Evolutionary conservation across 1,140 invertebrate genomes (phyloP).

Genomic region (Euura saliciscinereae): DNA sequence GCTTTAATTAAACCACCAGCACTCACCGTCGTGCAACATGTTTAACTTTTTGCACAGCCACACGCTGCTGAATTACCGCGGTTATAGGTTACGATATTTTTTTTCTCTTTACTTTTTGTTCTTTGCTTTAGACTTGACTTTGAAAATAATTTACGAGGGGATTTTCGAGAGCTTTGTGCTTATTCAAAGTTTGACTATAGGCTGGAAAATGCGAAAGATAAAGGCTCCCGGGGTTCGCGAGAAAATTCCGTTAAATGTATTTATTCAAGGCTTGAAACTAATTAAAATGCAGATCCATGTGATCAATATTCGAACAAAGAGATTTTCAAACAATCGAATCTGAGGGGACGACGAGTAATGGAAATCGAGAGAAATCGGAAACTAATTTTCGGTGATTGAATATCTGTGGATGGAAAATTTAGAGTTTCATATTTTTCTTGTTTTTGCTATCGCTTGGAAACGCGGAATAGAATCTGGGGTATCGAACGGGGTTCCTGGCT

Average conservation of each 20-base stretch:
- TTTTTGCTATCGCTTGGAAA: too few species aligned
- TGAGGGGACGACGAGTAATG: too few species aligned
- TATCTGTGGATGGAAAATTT: too few species aligned
- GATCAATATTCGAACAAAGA: neutral
- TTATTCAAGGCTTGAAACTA: slow-evolving; percentile 1
- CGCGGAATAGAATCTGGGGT: neutral
- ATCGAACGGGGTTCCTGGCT: neutral
- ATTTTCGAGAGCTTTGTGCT: too few species aligned
- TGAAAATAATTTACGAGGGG: neutral
- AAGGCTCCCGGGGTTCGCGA: neutral
- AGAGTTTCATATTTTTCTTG: too few species aligned
- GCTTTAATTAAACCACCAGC: slow-evolving; percentile 7
- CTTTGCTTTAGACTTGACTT: neutral
- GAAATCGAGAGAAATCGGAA: too few species aligned
- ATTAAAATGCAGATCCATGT: slow-evolving; percentile 7
- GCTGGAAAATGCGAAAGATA: too few species aligned
- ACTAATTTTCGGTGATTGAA: too few species aligned
- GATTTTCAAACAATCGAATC: too few species aligned
- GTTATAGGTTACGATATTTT: too few species aligned
- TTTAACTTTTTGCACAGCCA: neutral
- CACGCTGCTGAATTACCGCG: too few species aligned
- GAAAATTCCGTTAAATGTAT: neutral
- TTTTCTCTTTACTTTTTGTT: neutral
- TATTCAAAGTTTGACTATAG: too few species aligned
- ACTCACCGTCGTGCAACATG: neutral